phyloP scores from a whole-genome alignment of 2,797 vertebrate species.

The Sebastes cheni region DNA sequence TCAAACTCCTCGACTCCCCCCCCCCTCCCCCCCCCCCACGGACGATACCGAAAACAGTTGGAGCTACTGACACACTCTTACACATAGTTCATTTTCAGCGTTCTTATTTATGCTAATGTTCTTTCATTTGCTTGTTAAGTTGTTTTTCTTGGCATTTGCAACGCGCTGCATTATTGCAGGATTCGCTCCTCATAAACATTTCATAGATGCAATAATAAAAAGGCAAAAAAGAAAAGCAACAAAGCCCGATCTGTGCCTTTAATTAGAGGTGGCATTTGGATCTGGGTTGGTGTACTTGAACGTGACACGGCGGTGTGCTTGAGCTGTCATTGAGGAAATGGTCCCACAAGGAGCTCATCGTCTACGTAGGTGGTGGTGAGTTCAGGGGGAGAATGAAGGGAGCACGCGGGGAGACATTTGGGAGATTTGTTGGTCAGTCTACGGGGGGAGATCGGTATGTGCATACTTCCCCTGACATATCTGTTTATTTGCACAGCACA shows the following conservation, averaged over 20 bases:
- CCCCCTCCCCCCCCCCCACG: background rate
- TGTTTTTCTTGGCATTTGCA: slow-evolving; percentile 32
- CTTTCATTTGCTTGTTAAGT: slow-evolving; percentile 32
- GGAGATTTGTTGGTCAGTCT: slow-evolving; percentile 31
- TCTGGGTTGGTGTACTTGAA: slow-evolving; percentile 18
- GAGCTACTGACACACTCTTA: slow-evolving; percentile 27
- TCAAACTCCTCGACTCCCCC: slow-evolving; percentile 27
- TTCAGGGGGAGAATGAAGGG: slow-evolving; percentile 18
- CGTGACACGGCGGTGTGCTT: slow-evolving; percentile 17
- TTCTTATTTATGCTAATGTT: slow-evolving; percentile 30
- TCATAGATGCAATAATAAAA: slow-evolving; percentile 37
- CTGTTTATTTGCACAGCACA: slow-evolving; percentile 83
- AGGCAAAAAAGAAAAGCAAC: slow-evolving; percentile 18
- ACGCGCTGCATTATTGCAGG: slow-evolving; percentile 11
- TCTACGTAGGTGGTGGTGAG: slow-evolving; percentile 13
- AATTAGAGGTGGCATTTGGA: slow-evolving; percentile 38
- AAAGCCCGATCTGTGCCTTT: slow-evolving; percentile 23
- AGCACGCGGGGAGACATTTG: slow-evolving; percentile 33
- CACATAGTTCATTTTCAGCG: slow-evolving; percentile 33
- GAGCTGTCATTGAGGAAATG: slow-evolving; percentile 37
- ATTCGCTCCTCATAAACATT: slow-evolving; percentile 49
- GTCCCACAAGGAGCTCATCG: slow-evolving; percentile 11
- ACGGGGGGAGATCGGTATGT: slow-evolving; percentile 46
- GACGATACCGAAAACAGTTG: slow-evolving; percentile 29
- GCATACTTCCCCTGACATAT: slow-evolving; percentile 75